phyloP scores from a whole-genome alignment of 2,888 invertebrate species.

The Leptopilina myrica region DNA sequence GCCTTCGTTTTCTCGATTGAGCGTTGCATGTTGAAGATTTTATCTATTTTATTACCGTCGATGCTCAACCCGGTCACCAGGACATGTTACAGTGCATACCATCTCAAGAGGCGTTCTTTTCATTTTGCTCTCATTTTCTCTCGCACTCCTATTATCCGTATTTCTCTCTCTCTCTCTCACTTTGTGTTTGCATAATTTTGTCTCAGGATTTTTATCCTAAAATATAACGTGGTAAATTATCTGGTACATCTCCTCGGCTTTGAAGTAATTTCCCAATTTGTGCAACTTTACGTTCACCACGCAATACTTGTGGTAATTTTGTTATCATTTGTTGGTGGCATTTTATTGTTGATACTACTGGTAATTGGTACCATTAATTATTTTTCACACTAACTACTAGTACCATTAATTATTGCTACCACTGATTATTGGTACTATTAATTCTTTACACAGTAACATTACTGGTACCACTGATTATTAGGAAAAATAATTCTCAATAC shows the following conservation, averaged over 20 bases:
- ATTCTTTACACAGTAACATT: too few relatives aligned
- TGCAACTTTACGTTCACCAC: too few relatives aligned
- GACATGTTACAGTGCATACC: conserved; percentile 44
- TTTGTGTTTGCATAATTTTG: background rate
- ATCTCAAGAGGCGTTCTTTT: conserved; percentile 45
- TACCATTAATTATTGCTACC: too few relatives aligned
- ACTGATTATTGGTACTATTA: too few relatives aligned
- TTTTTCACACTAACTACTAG: too few relatives aligned
- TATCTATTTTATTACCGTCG: conserved; percentile 57
- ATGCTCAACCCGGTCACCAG: conserved; percentile 52
- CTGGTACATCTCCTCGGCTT: too few relatives aligned
- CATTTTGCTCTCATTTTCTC: conserved; percentile 34
- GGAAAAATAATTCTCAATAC: too few relatives aligned
- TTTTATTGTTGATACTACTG: background rate
- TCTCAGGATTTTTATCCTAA: background rate
- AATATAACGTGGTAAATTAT: too few relatives aligned
- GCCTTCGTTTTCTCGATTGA: conserved; percentile 52
- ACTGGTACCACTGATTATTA: too few relatives aligned
- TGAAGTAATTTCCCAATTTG: too few relatives aligned
- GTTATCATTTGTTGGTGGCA: background rate
- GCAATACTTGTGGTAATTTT: too few relatives aligned
- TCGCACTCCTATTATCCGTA: background rate
- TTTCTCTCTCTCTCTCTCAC: background rate
- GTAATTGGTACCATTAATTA: too few relatives aligned
- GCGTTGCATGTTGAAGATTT: conserved; percentile 53